Evolutionary conservation across 2,797 vertebrate genomes (phyloP), one percentile per base, ranked within the genome.

Genomic region (Semaprochilodus insignis): DNA sequence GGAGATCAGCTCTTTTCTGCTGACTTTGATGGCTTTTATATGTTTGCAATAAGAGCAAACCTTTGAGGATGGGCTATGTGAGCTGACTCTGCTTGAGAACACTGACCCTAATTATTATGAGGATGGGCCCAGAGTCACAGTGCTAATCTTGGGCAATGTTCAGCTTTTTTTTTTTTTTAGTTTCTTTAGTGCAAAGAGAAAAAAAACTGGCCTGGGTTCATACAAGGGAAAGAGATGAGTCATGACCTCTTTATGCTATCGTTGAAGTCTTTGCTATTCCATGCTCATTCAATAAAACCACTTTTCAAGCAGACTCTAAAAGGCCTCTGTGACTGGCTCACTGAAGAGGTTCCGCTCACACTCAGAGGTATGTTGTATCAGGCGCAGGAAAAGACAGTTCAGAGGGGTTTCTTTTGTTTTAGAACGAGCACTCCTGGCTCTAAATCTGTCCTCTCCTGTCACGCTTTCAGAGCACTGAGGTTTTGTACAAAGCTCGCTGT

Each of bases 21-120:
- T 34, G 48, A 73, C 23, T 52, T 19, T 71, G 52, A 83, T 25
- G 40, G 25, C 36, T 69, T 65, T 79, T 73, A 66, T 71, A 52
- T 62, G n/a, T 54, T 72, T 27, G 51, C n/a, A 52, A 44, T 48
- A 70, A 54, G 51, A 31, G 51, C 27, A 10, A 17, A 3, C 51
- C 17, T 34, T 21, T 74, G 25, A 55, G 51, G 27, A 74, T 72
- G 31, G 31, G 31, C 31, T 31, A 19, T 72, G 14, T 54, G 48
- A 72, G 25, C 16, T 4, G 13, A 72, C 25, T 72, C 54, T 72
- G 48, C 17, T 11, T 54, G 44, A 21, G 69, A 51, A 51, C 21
- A 25, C 23, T 25, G 51, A 17, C 51, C 19, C 15, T 54, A 21
- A 21, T 73, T 55, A 27, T 10, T 21, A 72, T 52, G 48, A n/a